Conservation (phyloP, 2,797 vertebrate species). For the Meda fulgida region DNA sequence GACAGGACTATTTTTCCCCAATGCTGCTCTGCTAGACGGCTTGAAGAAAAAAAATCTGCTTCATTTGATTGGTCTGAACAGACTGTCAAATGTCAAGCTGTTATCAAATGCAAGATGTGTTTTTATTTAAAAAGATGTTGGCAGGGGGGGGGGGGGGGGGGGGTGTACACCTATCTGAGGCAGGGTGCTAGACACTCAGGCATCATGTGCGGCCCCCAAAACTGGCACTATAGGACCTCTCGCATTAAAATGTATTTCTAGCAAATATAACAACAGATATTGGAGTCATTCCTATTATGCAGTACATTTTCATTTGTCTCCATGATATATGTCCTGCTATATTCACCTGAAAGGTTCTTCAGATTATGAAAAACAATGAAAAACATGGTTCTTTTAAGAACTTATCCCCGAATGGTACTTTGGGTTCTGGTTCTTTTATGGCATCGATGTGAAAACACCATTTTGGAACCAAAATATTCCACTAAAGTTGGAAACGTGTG, state of each 20-base stretch:
- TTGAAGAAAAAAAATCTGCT: slow-evolving; percentile 20
- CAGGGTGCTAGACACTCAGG: slow-evolving; percentile 72
- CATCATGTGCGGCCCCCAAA: slow-evolving; percentile 66
- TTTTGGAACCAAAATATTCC: background rate
- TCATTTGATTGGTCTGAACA: slow-evolving; percentile 78
- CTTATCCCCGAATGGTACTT: no score
- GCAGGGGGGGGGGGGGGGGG: slow-evolving; percentile 45
- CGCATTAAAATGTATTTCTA: slow-evolving; percentile 64
- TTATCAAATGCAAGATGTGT: slow-evolving; percentile 78
- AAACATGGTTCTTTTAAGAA: no score
- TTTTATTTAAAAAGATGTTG: slow-evolving; percentile 73
- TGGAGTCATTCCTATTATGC: background rate
- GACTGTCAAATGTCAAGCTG: slow-evolving; percentile 83
- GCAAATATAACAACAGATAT: slow-evolving; percentile 46
- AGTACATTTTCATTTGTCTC: background rate
- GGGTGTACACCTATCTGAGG: slow-evolving; percentile 71
- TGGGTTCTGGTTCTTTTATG: no score
- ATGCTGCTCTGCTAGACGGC: slow-evolving; percentile 67
- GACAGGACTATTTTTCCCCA: slow-evolving; percentile 70
- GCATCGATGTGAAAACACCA: no score
- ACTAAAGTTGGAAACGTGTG: background rate
- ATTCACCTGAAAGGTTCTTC: background rate
- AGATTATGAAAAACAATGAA: no score
- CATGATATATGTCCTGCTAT: background rate
- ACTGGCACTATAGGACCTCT: slow-evolving; percentile 32